Conservation (phyloP, 2,888 invertebrate genomes). For the Melipona bicolor region DNA sequence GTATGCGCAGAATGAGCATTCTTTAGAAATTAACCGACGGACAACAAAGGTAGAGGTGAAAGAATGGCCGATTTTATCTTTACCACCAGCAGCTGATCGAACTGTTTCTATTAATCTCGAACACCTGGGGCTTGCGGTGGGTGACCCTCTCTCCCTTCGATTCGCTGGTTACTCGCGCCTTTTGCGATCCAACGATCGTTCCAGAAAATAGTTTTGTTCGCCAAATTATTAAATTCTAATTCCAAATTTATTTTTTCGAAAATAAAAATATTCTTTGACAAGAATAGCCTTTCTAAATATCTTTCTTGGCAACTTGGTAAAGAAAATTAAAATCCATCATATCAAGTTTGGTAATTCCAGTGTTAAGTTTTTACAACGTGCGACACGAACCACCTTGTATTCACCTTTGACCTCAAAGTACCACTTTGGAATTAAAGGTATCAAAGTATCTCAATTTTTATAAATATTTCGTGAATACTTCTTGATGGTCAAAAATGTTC, state of each 20-base stretch:
- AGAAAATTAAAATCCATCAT: too few species aligned
- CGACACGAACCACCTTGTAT: too few species aligned
- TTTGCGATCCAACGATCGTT: slow-evolving; percentile 15
- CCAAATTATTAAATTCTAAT: too few species aligned
- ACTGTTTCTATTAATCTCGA: slow-evolving; percentile 69
- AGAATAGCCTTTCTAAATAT: too few species aligned
- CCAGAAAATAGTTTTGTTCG: neutral
- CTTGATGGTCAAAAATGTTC: neutral
- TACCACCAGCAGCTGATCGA: slow-evolving; percentile 60
- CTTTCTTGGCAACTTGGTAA: too few species aligned
- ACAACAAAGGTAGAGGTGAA: slow-evolving; percentile 24
- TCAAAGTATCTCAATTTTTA: neutral
- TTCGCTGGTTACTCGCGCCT: slow-evolving; percentile 1
- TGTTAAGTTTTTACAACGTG: too few species aligned
- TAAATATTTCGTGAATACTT: neutral
- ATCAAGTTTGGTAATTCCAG: too few species aligned
- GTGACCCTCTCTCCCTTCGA: slow-evolving; percentile 48
- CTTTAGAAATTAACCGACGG: slow-evolving; percentile 9
- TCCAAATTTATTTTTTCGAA: too few species aligned
- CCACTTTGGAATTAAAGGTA: too few species aligned
- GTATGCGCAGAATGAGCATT: too few species aligned
- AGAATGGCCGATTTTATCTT: slow-evolving; percentile 47
- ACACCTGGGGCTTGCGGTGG: slow-evolving; percentile 64
- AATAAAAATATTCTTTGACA: too few species aligned
- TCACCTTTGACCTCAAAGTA: too few species aligned